Evolutionary conservation across 2,113 vertebrate genomes (phyloP).

Genomic region (Zosterops hypoxanthus): DNA sequence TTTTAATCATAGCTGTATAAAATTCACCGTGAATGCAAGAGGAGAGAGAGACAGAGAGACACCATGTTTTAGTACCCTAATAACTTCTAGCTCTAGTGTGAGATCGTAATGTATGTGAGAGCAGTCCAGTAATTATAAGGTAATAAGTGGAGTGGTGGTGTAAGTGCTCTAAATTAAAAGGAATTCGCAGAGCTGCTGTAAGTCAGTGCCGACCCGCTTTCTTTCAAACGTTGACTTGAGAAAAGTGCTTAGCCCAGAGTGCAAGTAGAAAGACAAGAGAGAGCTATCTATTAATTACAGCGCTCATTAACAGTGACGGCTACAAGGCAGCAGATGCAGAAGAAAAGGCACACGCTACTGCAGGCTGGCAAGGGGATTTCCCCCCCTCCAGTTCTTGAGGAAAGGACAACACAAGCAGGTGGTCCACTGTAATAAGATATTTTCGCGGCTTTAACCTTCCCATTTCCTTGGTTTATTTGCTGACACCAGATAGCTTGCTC

Average conservation of each 20-base stretch:
- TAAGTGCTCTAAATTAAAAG: constrained; percentile 85
- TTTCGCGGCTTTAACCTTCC: constrained; percentile 47
- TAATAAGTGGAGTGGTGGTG: constrained; percentile 78
- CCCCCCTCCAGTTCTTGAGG: constrained; percentile 33
- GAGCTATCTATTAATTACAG: constrained; percentile 94
- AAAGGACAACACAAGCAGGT: constrained; percentile 53
- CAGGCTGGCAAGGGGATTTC: constrained; percentile 51
- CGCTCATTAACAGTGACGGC: constrained; percentile 86
- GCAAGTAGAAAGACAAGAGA: constrained; percentile 80
- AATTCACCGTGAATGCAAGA: constrained; percentile 47
- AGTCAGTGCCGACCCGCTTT: constrained; percentile 77
- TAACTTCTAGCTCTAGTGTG: constrained; percentile 75
- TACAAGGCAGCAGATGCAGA: constrained; percentile 75
- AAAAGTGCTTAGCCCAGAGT: constrained; percentile 78
- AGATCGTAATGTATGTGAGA: constrained; percentile 77
- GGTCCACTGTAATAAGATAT: constrained; percentile 26
- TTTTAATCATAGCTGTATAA: constrained; percentile 64
- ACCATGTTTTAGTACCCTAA: constrained; percentile 76
- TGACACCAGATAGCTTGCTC: constrained; percentile 3
- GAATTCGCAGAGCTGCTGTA: constrained; percentile 76
- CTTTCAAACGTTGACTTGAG: constrained; percentile 77
- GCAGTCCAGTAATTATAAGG: constrained; percentile 79
- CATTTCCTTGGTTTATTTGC: constrained; percentile 44
- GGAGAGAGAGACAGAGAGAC: constrained; percentile 60
- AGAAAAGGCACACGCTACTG: constrained; percentile 22